Base-by-base conservation (phyloP, 1,140 invertebrate species). In the Drosophila ambigua region DNA sequence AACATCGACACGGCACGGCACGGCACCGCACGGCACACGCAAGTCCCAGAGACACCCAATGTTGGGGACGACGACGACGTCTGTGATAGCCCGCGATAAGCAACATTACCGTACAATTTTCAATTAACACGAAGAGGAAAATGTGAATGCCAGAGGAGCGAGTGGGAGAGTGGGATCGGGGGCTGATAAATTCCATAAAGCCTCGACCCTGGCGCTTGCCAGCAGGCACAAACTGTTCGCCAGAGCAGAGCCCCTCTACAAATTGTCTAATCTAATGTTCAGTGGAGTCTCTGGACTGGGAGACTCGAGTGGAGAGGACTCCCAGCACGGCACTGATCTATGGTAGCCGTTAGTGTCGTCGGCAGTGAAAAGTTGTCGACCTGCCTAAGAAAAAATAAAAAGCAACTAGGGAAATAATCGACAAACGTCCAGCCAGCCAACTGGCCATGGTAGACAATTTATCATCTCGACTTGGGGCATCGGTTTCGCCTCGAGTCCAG, bases 81-180 rank as follows among this genome's bases (percentile, higher is more conserved):
- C 35, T 39, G 5, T 85, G 82, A 85, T 85, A 85, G 82, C 55
- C 55, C 53, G 60, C 82, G 82, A 85, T 85, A 85, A 85, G 82
- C 83, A 82, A 85, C 83, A 85, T 85, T 85, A 85, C 82, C 83
- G 82, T 88, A 85, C 82, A 85, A 88, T 85, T 85, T 85, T 85
- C 82, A 85, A 85, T 85, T 85, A 85, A 85, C 82, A 87, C 82
- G 83, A 85, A 53, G 60, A 58, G 49, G 64, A 85, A 81, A 74
- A 61, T 77, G 65, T 74, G 67, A 76, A 76, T 44, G 49, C 51
- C 28, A 51, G 31, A 35, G 43, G 50, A 68, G 41, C 1, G 31
- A 20, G 20, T 20, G 1, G 20, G 52, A 55, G 52, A 28, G 23
- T 20, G 51, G 9, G 44, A 23, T 11, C 31, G 20, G 45, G 45